Conservation (phyloP, 92 coral and sea anemone species). For the Meandrina meandrites region DNA sequence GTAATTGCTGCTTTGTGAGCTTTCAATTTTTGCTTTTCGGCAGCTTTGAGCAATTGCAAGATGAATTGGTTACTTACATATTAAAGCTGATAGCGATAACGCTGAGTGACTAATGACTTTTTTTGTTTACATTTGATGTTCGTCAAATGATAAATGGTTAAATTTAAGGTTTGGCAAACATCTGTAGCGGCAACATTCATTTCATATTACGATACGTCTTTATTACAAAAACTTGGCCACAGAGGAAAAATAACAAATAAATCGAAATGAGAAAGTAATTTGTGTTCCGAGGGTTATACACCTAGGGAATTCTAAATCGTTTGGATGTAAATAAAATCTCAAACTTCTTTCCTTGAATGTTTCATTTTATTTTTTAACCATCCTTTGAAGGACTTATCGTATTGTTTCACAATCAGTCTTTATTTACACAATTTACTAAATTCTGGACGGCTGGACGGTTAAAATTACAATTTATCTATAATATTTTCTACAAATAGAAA, state of each 20-base stretch:
- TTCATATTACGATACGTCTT: neutral
- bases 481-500: neutral
- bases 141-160: constrained; percentile 42
- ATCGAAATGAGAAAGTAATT: constrained; percentile 18
- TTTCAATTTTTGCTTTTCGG: constrained; percentile 31
- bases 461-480: constrained; percentile 23
- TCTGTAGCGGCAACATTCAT: constrained; percentile 7
- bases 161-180: constrained; percentile 35
- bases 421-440: constrained; percentile 32
- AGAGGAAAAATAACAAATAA: constrained; percentile 22
- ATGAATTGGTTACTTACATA: constrained; percentile 27
- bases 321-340: neutral
- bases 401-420: constrained; percentile 7
- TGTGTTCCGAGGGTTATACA: neutral
- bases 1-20: constrained; percentile 35
- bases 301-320: neutral
- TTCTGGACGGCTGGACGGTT: constrained; percentile 1
- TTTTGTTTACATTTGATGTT: constrained; percentile 34
- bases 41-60: constrained; percentile 42
- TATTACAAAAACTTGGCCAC: constrained; percentile 32
- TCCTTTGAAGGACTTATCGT: neutral
- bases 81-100: constrained; percentile 27
- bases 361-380: constrained; percentile 11
- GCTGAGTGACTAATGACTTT: constrained; percentile 28
- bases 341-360: neutral